Base-by-base conservation (phyloP, 2,797 vertebrate genomes). In the Ciconia nigra region DNA sequence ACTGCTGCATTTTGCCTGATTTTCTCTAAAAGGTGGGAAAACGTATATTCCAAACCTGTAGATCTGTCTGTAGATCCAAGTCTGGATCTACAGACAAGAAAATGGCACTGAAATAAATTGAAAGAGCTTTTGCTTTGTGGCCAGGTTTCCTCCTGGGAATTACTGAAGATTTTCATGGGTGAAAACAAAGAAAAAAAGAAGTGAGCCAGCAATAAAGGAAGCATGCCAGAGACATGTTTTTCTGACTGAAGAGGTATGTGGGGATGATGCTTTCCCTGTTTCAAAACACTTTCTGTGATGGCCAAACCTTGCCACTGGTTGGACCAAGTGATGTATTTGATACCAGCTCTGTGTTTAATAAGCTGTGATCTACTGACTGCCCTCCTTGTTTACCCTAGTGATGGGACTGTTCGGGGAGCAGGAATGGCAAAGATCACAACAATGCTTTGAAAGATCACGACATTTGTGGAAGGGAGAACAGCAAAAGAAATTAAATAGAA, bases 81-180 rank as follows among this genome's bases (percentile, higher is more conserved):
- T 70, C 84, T 24, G 89, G 69, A 24, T 73, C 62, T 95, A 67
- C 87, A 84, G 69, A 52, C 67, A 87, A 63, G 92, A 87, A 93
- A 93, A 92, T 5, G 49, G 54, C 54, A 66, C 6, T 88, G 65
- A 92, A 96, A 94, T 81, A 44, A 70, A 74, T n/a, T 82, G 89
- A 94, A 88, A 39, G 58, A 58, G 11, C 37, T 76, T 55, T 79
- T 17, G 39, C 58, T 95, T 87, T 73, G 93, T 31, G 39, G 55
- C 37, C 52, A 52, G 78, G 87, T 33, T 80, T 84, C 54, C 84
- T 87, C 26, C 67, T 70, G 87, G 67, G 70, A 88, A 61, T 31
- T 94, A 73, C 51, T 93, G 93, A 83, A 93, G 58, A 35, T 73
- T 96, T 97, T 87, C 90, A 70, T 61, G 85, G 71, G 39, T 73